Percentiles rank a stretch among this genome's conserved stretches.
These are phyloP conservation scores for Phania funesta DNA, from an alignment of 2,888 invertebrate genomes.

Conservation along the genomic window DNA sequence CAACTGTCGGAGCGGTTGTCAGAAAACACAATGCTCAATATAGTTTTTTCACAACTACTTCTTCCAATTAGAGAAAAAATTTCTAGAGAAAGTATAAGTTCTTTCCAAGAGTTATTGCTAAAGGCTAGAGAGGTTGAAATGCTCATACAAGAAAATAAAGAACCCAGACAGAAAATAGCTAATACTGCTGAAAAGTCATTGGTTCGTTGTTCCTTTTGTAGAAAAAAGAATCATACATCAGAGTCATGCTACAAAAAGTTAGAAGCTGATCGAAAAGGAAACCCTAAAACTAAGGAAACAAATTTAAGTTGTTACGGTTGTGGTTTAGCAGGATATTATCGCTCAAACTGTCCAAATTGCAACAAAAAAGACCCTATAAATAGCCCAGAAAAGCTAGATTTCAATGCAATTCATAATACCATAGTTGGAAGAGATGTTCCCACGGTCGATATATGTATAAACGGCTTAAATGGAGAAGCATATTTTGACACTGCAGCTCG, in stretches of 20 bases:
- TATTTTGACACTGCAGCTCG: background rate
- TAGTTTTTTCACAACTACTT: conserved; percentile 10
- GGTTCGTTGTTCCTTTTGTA: background rate
- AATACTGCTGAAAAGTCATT: background rate
- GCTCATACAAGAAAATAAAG: background rate
- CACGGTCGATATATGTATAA: background rate
- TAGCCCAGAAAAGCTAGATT: too few species aligned
- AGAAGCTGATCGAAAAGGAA: too few species aligned
- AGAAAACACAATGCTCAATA: conserved; percentile 31
- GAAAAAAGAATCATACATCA: background rate
- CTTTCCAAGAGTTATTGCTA: background rate
- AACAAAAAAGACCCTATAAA: too few species aligned
- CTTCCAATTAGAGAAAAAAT: background rate
- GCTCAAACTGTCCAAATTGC: too few species aligned
- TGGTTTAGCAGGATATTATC: too few species aligned
- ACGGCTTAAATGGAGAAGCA: background rate
- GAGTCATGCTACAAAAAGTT: too few species aligned
- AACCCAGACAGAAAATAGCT: background rate
- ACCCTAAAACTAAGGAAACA: too few species aligned
- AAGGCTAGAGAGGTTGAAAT: conserved; percentile 13
- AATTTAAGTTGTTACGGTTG: too few species aligned
- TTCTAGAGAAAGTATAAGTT: background rate
- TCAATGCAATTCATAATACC: background rate
- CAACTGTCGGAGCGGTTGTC: conserved; percentile 1
- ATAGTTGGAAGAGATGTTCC: background rate